Conservation (phyloP, 2,888 invertebrate species). For the Perdita meconis region DNA sequence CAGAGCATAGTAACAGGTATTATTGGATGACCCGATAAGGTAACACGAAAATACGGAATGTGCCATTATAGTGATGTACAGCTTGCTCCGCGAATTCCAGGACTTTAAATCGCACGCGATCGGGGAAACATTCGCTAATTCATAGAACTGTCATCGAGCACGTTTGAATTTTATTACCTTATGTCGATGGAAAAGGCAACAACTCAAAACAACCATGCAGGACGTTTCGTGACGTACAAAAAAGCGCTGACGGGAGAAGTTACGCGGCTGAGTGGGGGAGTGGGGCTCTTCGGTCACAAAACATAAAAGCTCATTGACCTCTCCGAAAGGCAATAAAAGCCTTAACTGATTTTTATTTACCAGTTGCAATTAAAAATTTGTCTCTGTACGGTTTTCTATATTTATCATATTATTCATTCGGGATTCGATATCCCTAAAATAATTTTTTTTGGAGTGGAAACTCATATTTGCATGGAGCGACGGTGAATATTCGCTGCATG, state of each 20-base stretch:
- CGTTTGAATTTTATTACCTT: slow-evolving; percentile 57
- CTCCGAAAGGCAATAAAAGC: not conserved
- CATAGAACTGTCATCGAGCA: slow-evolving; percentile 3
- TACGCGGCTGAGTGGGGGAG: slow-evolving; percentile 13
- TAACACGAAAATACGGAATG: slow-evolving; percentile 50
- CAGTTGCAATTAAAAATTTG: not conserved
- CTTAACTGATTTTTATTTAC: not conserved
- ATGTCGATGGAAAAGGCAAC: slow-evolving; percentile 41
- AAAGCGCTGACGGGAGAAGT: slow-evolving; percentile 41
- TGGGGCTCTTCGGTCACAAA: slow-evolving; percentile 25
- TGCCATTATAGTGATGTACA: slow-evolving; percentile 30
- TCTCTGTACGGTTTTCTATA: not conserved
- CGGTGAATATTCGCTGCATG: slow-evolving; percentile 15
- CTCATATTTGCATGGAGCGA: not conserved
- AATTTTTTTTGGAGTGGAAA: slow-evolving; percentile 3
- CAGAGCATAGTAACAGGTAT: slow-evolving; percentile 46
- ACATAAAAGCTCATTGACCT: slow-evolving; percentile 45
- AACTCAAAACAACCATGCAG: slow-evolving; percentile 48
- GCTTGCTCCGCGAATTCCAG: not conserved
- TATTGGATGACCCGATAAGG: slow-evolving; percentile 61
- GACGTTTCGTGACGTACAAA: slow-evolving; percentile 44
- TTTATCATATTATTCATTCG: not conserved
- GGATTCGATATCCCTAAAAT: not conserved
- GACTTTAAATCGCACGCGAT: not conserved
- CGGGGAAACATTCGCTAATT: not conserved